These are phyloP conservation scores for Radopholus similis DNA, from an alignment of 1,140 invertebrate species.

Conservation along the genomic window DNA sequence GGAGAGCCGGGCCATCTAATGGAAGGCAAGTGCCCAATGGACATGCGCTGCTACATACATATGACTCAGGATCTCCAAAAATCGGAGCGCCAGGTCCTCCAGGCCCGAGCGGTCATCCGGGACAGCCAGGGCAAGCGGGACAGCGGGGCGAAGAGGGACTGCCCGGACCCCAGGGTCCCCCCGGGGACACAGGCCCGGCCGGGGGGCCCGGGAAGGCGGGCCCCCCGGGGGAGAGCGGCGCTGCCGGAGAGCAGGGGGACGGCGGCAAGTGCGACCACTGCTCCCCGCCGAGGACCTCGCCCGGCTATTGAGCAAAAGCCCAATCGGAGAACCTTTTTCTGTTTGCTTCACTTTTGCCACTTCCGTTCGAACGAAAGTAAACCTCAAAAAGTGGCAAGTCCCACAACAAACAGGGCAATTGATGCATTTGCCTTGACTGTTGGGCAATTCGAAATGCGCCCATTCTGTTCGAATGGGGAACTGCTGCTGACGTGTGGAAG, in stretches of 20 bases:
- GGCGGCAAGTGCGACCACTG: neutral
- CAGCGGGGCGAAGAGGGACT: neutral
- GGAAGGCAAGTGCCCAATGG: neutral
- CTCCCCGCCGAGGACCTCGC: neutral
- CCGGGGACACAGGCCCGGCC: slow-evolving; percentile 9
- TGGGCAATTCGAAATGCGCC: no score
- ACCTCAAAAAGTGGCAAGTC: no score
- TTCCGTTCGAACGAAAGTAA: no score
- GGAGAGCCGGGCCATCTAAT: neutral
- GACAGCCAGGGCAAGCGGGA: neutral
- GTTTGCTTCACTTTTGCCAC: no score
- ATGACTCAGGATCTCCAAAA: slow-evolving; percentile 19
- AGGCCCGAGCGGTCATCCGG: neutral
- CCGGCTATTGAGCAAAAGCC: neutral
- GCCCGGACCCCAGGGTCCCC: neutral
- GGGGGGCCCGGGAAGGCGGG: slow-evolving; percentile 9
- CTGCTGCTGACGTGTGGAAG: no score
- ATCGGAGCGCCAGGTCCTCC: slow-evolving; percentile 29
- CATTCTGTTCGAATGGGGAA: no score
- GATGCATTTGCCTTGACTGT: no score
- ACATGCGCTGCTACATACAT: slow-evolving; percentile 6
- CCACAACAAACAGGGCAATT: no score
- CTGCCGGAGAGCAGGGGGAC: neutral
- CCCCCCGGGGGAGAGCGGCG: neutral
- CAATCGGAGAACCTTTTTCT: no score